Base-by-base conservation (phyloP, 2,113 vertebrate genomes). In the Ranitomeya imitator region DNA sequence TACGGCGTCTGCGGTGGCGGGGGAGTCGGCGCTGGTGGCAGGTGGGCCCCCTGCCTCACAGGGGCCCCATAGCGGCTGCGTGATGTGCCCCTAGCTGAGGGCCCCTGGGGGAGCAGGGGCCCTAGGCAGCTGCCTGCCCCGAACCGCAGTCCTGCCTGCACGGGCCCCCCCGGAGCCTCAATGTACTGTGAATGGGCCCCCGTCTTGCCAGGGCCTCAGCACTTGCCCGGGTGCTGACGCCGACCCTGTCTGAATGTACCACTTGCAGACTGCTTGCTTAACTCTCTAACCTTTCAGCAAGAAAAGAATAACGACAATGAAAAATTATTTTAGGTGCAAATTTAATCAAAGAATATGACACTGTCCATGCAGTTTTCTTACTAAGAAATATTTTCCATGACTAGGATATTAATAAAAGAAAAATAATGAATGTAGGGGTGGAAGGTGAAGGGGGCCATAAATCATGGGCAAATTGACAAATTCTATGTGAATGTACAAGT, bases 401-500 rank as follows among this genome's bases (percentile, higher is more conserved):
- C 26, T 5, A 76, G 76, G 71, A 93, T 92, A 91, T 90, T 82
- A 86, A 71, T 45, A 3, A 77, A 89, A 78, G 37, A 89, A 90
- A 31, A 60, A 54, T 6, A 54, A 21, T 15, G 9, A 57, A n/a
- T 52, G 9, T 54, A 79, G 37, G 45, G 10, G 12, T 18, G 57
- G 37, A 79, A 6, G 81, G 14, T 55, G 79, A 80, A 2, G 4
- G 69, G 21, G 60, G 31, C 85, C 1, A 0, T 1, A 77, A 89
- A 91, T 91, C 54, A 63, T 90, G 77, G 52, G 63, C 54, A 90
- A 88, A 83, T 89, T 89, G 92, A 88, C 59, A 88, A 89, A 31
- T 61, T 92, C 74, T 88, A 71, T 89, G 93, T 90, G 69, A 91
- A 89, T 93, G 92, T 92, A 92, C 57, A 15, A 91, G 90, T 85